phyloP scores from a whole-genome alignment of 1,140 invertebrate genomes.

The Caenorhabditis brenneri region DNA sequence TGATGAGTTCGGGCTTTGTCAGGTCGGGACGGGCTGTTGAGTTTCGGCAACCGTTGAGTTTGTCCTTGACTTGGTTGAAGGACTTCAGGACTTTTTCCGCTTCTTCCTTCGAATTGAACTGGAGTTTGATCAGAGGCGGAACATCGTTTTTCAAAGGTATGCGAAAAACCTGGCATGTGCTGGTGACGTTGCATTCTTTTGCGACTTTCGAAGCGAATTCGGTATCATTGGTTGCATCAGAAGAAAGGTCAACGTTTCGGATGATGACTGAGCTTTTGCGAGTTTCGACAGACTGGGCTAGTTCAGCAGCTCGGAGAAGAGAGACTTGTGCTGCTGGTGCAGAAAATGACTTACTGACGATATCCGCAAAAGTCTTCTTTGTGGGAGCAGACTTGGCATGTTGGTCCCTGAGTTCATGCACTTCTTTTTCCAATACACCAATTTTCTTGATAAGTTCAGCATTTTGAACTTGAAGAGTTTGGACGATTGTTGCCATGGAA shows the following conservation, averaged over 20 bases:
- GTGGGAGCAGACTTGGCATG: neutral
- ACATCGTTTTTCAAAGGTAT: neutral
- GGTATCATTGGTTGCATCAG: neutral
- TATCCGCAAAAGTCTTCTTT: neutral
- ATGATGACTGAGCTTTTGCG: neutral
- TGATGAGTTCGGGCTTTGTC: neutral
- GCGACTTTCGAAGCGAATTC: neutral
- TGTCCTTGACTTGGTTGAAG: neutral
- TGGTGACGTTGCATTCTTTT: neutral
- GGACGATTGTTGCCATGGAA: too few species aligned
- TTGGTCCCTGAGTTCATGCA: too few species aligned
- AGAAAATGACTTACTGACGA: neutral
- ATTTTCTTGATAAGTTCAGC: too few species aligned
- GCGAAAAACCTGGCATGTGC: neutral
- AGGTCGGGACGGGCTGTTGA: neutral
- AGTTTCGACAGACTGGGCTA: neutral
- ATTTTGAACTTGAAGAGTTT: too few species aligned
- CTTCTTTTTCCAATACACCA: too few species aligned
- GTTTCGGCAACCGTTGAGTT: neutral
- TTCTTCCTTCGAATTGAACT: neutral
- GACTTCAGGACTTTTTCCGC: neutral
- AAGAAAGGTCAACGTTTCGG: neutral
- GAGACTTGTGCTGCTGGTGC: neutral
- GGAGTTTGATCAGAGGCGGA: neutral
- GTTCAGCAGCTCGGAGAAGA: neutral